These are phyloP conservation scores for Trissonchulus sp. DNA, from an alignment of 2,888 invertebrate species.

Conservation along the genomic window DNA sequence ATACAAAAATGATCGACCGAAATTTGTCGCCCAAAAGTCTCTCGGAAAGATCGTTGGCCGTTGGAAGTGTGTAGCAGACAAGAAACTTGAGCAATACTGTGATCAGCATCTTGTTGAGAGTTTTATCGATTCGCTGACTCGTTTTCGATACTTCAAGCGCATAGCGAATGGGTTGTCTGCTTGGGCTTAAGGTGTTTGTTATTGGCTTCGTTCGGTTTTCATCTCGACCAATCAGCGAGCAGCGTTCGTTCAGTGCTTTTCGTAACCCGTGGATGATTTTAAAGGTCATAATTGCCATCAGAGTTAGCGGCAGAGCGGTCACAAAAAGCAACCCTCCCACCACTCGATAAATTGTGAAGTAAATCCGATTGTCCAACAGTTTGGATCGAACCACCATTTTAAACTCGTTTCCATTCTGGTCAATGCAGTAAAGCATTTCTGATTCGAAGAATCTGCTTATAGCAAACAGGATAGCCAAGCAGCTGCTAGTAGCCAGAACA, in stretches of 20 bases:
- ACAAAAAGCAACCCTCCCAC: neutral
- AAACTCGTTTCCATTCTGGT: neutral
- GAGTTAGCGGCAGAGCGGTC: neutral
- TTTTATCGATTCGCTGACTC: neutral
- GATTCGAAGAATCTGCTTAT: neutral
- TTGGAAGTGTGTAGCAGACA: constrained; percentile 9
- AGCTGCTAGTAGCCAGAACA: neutral
- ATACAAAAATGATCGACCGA: neutral
- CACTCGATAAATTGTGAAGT: constrained; percentile 7
- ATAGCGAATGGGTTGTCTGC: too few relatives aligned
- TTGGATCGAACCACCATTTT: neutral
- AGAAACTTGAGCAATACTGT: constrained; percentile 15
- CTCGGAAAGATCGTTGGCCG: neutral
- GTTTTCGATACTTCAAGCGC: neutral
- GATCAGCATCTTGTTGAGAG: neutral
- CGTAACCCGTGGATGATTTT: neutral
- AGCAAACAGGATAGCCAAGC: neutral
- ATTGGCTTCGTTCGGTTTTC: neutral
- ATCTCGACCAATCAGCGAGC: neutral
- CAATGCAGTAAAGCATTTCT: neutral
- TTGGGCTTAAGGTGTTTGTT: too few relatives aligned
- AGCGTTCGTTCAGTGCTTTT: neutral
- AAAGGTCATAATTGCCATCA: neutral
- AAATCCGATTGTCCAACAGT: neutral
- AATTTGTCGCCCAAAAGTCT: neutral